phyloP scores from a whole-genome alignment of 2,113 vertebrate species.

The Microcebus ravelobensis region DNA sequence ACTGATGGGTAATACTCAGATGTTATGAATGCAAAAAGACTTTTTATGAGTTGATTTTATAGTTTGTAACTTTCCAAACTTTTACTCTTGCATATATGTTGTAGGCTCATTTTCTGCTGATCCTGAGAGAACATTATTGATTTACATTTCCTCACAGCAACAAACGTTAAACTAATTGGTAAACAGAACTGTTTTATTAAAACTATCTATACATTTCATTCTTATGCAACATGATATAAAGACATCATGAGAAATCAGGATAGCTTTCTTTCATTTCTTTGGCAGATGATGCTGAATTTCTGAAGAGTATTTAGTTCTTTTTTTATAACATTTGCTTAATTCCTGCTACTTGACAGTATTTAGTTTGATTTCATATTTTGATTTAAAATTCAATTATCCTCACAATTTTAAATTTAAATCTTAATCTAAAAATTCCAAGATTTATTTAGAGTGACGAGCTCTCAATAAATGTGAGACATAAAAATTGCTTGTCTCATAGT shows the following conservation, averaged over 20 bases:
- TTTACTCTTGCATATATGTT: neutral
- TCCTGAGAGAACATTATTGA: neutral
- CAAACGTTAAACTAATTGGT: neutral
- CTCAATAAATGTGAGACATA: neutral
- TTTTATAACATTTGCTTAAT: constrained; percentile 59
- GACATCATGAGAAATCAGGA: neutral
- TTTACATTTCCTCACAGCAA: neutral
- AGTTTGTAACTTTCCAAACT: constrained; percentile 33
- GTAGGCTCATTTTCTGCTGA: neutral
- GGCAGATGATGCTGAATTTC: neutral
- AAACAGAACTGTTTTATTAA: neutral
- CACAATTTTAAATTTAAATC: constrained; percentile 60
- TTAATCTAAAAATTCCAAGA: constrained; percentile 55
- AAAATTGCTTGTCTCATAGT: constrained; percentile 20
- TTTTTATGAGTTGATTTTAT: neutral
- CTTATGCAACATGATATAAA: neutral
- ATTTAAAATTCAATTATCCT: constrained; percentile 64
- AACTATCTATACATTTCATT: neutral
- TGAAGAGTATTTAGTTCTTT: neutral
- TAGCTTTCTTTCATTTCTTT: neutral
- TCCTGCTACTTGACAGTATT: neutral
- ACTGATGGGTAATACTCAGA: neutral
- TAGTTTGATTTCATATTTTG: constrained; percentile 30
- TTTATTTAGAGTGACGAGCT: neutral
- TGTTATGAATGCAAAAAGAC: neutral